Conservation (phyloP, 1,140 invertebrate species). For the Triops longicaudatus region DNA sequence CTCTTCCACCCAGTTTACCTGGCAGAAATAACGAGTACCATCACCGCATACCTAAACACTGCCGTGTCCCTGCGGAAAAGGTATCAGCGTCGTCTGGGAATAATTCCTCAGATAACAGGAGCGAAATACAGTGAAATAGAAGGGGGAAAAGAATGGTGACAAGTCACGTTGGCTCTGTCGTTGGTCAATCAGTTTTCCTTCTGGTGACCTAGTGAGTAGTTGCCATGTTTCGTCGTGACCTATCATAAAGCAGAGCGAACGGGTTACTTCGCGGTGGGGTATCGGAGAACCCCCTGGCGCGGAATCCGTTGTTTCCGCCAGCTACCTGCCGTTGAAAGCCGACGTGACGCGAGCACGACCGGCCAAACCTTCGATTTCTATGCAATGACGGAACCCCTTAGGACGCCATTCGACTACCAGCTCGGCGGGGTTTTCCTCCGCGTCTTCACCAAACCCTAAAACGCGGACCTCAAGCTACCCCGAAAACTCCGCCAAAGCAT, state of each 20-base stretch:
- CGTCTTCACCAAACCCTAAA: neutral
- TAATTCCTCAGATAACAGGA: neutral
- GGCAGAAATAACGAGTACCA: neutral
- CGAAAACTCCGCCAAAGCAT: neutral
- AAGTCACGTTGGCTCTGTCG: neutral
- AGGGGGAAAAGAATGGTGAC: neutral
- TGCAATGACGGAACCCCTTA: constrained; percentile 14
- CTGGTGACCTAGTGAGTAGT: neutral
- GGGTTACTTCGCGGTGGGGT: neutral
- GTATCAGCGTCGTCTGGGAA: neutral
- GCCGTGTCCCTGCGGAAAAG: neutral
- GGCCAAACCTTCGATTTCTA: constrained; percentile 14
- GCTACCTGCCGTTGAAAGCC: constrained; percentile 12
- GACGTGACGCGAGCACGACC: neutral
- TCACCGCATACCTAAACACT: too few relatives aligned
- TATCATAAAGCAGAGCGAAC: constrained; percentile 15
- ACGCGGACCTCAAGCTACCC: neutral
- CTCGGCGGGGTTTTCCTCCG: neutral
- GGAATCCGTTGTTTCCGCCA: constrained; percentile 14
- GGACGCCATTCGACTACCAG: constrained; percentile 8
- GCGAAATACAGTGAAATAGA: neutral
- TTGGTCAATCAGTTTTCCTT: neutral
- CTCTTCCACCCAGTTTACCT: neutral
- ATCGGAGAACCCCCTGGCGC: neutral
- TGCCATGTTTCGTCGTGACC: neutral